Evolutionary conservation across 1,140 invertebrate genomes (phyloP), one percentile per base, ranked within the genome.

Genomic region (Diplogasteroides magnus): DNA sequence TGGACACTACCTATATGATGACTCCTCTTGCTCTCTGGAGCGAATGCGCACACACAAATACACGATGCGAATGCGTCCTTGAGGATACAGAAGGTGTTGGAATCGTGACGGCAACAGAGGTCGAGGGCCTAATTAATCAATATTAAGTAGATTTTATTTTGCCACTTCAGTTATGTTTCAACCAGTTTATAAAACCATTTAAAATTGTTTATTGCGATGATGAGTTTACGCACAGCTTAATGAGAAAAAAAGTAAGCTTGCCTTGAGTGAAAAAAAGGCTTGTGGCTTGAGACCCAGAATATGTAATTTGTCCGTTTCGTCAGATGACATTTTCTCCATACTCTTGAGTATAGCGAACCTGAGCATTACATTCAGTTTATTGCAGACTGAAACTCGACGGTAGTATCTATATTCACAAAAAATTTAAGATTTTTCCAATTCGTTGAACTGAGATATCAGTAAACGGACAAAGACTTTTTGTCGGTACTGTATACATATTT

Each of bases 11-110:
- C n/a, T n/a, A 98, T 98, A 85, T 98, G 96, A 84, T 94, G 92
- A 37, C 93, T 93, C 74, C 97, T 86, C 61, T 91, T 88, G 59
- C 94, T 94, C 85, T 98, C 94, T n/a, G 94, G 91, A 0, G 94
- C 91, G 85, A 98, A 98, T 0, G 94, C 93, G 19, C 97, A 91
- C 0, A 98, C 94, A 88, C 97, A 97, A 0, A 98, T 93, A 82
- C 92, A 96, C 26, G 94, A 87, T 3, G 92, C 93, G 76, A 96
- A 93, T 75, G 91, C 94, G 83, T 97, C 93, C 3, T 82, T 79
- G 37, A 96, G 83, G 1, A 97, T 90, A 11, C 90, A 91, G 26
- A 96, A 91, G 86, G 93, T 91, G 84, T 96, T 93, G 58, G 92
- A 90, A 80, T 97, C 94, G 79, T 94, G 93, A 73, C 93, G 90